Conservation (phyloP, 1,140 invertebrate species). For the Elymnias hypermnestra region DNA sequence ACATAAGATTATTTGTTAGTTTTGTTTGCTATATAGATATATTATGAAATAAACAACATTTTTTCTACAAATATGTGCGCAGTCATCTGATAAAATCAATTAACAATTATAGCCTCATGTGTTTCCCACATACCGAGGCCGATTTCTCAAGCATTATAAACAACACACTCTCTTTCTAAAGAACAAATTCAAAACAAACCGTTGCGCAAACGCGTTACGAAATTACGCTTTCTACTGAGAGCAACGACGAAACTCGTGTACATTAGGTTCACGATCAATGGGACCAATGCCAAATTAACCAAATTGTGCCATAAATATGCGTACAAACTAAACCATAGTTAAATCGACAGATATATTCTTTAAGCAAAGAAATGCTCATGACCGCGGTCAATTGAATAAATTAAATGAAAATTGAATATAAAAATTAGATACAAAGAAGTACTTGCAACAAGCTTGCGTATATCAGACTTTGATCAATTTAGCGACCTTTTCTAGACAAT, state of each 20-base stretch:
- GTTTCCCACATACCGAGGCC: not conserved
- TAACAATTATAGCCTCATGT: not conserved
- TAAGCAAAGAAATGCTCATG: too few species aligned
- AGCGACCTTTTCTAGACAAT: too few species aligned
- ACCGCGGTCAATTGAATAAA: too few species aligned
- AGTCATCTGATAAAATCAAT: not conserved
- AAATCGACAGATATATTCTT: too few species aligned
- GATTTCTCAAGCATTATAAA: not conserved
- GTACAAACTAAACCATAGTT: too few species aligned
- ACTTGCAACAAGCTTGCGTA: too few species aligned
- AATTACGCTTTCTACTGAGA: conserved; percentile 6
- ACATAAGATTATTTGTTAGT: too few species aligned
- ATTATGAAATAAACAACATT: not conserved
- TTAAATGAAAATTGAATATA: too few species aligned
- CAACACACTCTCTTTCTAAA: not conserved
- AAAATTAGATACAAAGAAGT: too few species aligned
- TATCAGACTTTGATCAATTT: too few species aligned
- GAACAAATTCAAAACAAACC: conserved; percentile 5
- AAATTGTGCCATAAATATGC: too few species aligned
- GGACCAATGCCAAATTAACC: not conserved
- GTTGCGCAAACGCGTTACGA: conserved; percentile 4
- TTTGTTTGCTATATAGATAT: too few species aligned
- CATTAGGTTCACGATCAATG: conserved; percentile 1
- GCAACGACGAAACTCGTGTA: not conserved
- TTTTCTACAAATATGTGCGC: not conserved